Evolutionary conservation across 1,140 invertebrate species (phyloP).

Genomic region (Papilio aristodemus): DNA sequence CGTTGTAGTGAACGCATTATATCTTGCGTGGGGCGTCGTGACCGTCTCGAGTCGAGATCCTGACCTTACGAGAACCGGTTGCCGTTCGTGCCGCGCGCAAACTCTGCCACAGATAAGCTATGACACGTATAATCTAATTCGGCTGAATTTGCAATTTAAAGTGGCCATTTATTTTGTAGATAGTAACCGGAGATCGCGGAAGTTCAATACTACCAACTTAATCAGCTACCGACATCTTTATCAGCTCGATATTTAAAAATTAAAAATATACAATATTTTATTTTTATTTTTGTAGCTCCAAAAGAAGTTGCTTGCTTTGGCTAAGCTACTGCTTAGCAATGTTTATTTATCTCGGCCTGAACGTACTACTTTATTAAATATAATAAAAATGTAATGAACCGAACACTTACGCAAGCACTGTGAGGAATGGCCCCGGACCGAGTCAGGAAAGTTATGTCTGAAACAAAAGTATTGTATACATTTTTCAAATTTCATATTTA

Average conservation of each 20-base stretch:
- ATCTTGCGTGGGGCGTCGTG: background rate
- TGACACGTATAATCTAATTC: constrained; percentile 21
- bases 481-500: too few species aligned
- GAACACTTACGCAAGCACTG: constrained; percentile 1
- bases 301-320: too few species aligned
- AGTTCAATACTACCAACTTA: background rate
- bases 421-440: background rate
- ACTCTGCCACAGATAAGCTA: constrained; percentile 14
- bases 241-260: background rate
- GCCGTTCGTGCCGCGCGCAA: constrained; percentile 5
- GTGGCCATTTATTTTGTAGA: constrained; percentile 20
- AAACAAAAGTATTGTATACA: background rate
- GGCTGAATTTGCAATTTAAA: constrained; percentile 16
- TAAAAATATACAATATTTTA: background rate
- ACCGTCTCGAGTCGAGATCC: constrained; percentile 39
- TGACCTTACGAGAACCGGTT: constrained; percentile 50
- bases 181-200: constrained; percentile 15
- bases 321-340: too few species aligned
- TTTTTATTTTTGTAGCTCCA: too few species aligned
- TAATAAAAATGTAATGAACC: background rate
- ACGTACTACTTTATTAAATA: too few species aligned
- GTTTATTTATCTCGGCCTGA: too few species aligned
- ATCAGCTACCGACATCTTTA: constrained; percentile 19
- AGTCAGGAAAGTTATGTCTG: background rate
- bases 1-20: background rate